These are phyloP conservation scores for Meles meles DNA, from an alignment of 2,113 vertebrate species.

Conservation along the genomic window DNA sequence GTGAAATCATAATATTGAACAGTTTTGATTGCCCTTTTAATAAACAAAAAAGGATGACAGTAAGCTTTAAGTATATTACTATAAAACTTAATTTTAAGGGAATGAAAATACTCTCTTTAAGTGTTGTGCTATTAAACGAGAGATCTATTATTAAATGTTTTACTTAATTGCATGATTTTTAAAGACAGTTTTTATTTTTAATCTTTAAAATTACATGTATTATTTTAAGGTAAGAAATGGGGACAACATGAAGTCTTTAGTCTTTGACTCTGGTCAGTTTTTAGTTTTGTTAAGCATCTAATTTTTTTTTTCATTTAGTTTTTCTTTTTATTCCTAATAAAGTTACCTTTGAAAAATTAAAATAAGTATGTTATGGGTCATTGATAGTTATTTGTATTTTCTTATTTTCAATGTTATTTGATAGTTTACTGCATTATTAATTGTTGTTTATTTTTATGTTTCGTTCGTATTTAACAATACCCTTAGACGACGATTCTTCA, in stretches of 20 bases:
- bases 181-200: background rate
- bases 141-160: background rate
- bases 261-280: background rate
- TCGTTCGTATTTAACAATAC: conserved; percentile 32
- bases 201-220: background rate
- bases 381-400: background rate
- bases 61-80: background rate
- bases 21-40: conserved; percentile 30
- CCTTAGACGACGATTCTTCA: conserved; percentile 8
- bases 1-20: background rate
- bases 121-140: background rate
- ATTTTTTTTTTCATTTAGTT: conserved; percentile 11
- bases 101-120: conserved; percentile 25
- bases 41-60: background rate
- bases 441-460: conserved; percentile 34
- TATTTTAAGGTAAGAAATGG: conserved; percentile 7
- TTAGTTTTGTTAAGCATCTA: background rate
- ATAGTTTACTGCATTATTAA: background rate
- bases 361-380: background rate
- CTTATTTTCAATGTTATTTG: background rate
- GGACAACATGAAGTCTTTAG: background rate
- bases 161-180: conserved; percentile 1
- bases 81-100: conserved; percentile 1
- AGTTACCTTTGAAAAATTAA: conserved; percentile 24
- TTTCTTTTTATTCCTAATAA: conserved; percentile 37